phyloP scores from a whole-genome alignment of 1,140 invertebrate genomes.

The Zaprionus vittiger region DNA sequence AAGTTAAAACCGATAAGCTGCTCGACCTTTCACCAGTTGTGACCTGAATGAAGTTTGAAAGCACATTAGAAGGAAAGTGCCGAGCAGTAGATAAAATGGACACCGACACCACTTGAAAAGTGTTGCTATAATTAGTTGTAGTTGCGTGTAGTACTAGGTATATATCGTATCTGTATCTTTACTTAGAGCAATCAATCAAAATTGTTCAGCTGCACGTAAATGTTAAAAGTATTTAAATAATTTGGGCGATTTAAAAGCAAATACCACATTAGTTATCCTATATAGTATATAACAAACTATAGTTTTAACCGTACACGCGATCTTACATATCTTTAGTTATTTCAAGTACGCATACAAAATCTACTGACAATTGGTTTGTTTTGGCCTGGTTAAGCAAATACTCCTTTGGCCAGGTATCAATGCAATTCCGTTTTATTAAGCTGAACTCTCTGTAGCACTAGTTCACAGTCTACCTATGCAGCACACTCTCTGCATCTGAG shows the following conservation, averaged over 20 bases:
- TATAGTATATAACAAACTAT: slow-evolving; percentile 61
- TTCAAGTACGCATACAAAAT: slow-evolving; percentile 49
- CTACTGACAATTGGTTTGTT: slow-evolving; percentile 48
- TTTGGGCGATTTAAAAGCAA: slow-evolving; percentile 71
- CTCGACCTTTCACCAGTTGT: slow-evolving; percentile 30
- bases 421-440: slow-evolving; percentile 57
- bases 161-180: background rate
- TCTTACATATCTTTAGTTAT: slow-evolving; percentile 23
- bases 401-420: slow-evolving; percentile 3
- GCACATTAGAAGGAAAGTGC: background rate
- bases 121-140: slow-evolving; percentile 16
- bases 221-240: slow-evolving; percentile 53
- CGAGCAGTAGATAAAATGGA: slow-evolving; percentile 56
- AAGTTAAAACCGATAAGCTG: slow-evolving; percentile 53
- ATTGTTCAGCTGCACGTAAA: slow-evolving; percentile 23
- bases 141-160: slow-evolving; percentile 7
- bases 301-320: slow-evolving; percentile 33
- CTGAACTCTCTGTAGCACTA: slow-evolving; percentile 49
- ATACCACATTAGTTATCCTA: slow-evolving; percentile 61
- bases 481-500: slow-evolving; percentile 38
- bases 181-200: slow-evolving; percentile 18
- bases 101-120: slow-evolving; percentile 59
- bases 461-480: slow-evolving; percentile 26
- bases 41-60: slow-evolving; percentile 7
- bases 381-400: slow-evolving; percentile 7